Evolutionary conservation across 2,888 invertebrate species (phyloP), one percentile per base, ranked within the genome.

Genomic region (Nasonia oneida): DNA sequence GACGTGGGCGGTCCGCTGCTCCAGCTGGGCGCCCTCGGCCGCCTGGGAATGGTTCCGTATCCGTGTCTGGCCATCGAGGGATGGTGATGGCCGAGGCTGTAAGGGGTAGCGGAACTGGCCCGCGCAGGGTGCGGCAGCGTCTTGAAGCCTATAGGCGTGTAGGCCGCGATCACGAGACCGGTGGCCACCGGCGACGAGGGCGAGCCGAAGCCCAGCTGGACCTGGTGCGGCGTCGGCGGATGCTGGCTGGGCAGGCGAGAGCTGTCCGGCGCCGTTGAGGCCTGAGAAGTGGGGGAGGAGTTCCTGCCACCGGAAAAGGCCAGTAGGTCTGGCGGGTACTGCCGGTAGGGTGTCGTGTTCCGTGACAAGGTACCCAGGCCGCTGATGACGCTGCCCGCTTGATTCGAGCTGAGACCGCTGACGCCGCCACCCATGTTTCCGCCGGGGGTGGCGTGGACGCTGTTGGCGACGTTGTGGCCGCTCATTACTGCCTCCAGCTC

Each of bases 21-120:
- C 97, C 97, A 97, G 91, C 97, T 97, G 1, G 97, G 97, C 0
- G 97, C 97, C 87, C 98, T 94, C 0, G 97, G 97, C 90, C 97
- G 95, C 89, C 98, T 95, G 0, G 98, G 98, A 86, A 98, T 97
- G 23, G 98, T 98, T 71, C 97, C 97, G 92, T 97, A 98, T 15
- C 97, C 97, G 92, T 97, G 97, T 88, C 96, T 95, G 5, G 96
- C 96, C 67, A 96, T 94, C 8, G 96, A 0, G 88, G 88, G 77
- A 88, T 47, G 94, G 94, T 8, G 96, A 95, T 87, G 1, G 89
- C 87, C 83, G 87, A 90, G 2, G 90, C 91, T 1, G 89, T 91
- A 86, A 80, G 91, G 89, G 83, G 90, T 78, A 85, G 90, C 88
- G 18, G 87, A 75, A 82, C 88, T 88, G 80, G 89, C n/a, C 75